Percentiles rank a stretch among this genome's conserved stretches.
Evolutionary conservation across 2,888 invertebrate genomes (phyloP).

Genomic region (Tolmerus cingulatus): DNA sequence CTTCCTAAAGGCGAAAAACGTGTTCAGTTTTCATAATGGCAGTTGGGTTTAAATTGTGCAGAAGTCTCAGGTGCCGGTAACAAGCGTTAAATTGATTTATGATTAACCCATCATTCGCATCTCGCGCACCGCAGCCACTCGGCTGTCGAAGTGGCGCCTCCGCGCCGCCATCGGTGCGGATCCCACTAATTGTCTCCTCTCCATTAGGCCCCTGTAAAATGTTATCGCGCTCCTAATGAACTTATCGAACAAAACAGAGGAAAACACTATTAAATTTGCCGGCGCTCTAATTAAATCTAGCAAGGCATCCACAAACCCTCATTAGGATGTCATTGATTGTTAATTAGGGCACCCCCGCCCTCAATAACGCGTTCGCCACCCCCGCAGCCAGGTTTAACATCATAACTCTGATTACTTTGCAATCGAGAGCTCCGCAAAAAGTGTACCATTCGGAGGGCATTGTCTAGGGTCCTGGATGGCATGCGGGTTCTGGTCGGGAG

Average conservation of each 20-base stretch:
- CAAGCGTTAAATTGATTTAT: neutral
- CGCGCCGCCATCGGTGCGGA: neutral
- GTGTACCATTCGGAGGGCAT: neutral
- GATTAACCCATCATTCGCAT: neutral
- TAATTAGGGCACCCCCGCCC: neutral
- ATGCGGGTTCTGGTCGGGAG: neutral
- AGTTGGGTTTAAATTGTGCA: neutral
- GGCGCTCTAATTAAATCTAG: neutral
- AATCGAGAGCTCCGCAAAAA: neutral
- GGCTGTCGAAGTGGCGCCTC: neutral
- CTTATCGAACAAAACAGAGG: neutral
- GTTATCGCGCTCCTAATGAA: neutral
- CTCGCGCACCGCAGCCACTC: neutral
- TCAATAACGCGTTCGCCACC: neutral
- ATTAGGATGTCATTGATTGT: conserved; percentile 16
- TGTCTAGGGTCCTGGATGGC: neutral
- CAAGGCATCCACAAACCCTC: neutral
- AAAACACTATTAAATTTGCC: neutral
- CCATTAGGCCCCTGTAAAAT: neutral
- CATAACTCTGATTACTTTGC: neutral
- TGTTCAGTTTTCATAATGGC: neutral
- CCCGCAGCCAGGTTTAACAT: neutral
- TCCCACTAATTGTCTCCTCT: neutral
- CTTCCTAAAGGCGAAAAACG: neutral
- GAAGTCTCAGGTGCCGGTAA: neutral